A percentile compares a stretch with the other conserved stretches of the same genome.
phyloP scores from a whole-genome alignment of 53 echinoderm and acorn worm genomes.

The Actinopyga echinites region DNA sequence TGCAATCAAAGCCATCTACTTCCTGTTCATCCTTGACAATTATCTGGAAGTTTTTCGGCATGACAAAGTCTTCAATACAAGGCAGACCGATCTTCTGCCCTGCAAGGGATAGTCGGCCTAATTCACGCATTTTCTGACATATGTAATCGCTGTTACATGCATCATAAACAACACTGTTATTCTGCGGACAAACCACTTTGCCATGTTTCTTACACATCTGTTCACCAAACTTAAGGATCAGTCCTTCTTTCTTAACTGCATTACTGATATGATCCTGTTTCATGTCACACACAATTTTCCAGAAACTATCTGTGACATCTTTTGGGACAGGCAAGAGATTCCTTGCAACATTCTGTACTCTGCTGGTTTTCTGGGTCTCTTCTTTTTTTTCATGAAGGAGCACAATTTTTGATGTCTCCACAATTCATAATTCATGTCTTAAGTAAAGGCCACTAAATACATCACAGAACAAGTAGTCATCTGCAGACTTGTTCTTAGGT shows the following conservation, averaged over 20 bases:
- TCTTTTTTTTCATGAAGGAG: background rate
- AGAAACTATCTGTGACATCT: background rate
- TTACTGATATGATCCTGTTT: background rate
- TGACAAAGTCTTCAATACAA: background rate
- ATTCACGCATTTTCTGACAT: slow-evolving; percentile 10
- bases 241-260: background rate
- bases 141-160: slow-evolving; percentile 4
- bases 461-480: slow-evolving; percentile 8
- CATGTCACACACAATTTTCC: background rate
- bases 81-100: background rate
- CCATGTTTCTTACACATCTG: background rate
- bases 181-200: background rate
- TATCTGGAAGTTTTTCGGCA: background rate
- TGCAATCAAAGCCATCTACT: background rate
- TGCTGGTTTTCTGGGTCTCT: background rate
- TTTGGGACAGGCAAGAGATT: background rate
- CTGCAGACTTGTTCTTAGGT: slow-evolving; percentile 4
- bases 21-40: background rate
- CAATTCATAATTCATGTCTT: slow-evolving; percentile 9
- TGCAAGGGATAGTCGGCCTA: background rate
- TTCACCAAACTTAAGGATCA: background rate
- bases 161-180: background rate
- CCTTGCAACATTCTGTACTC: background rate
- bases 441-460: background rate
- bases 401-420: background rate